Evolutionary conservation across 1,140 invertebrate species (phyloP).

Genomic region (Daktulosphaira vitifoliae): DNA sequence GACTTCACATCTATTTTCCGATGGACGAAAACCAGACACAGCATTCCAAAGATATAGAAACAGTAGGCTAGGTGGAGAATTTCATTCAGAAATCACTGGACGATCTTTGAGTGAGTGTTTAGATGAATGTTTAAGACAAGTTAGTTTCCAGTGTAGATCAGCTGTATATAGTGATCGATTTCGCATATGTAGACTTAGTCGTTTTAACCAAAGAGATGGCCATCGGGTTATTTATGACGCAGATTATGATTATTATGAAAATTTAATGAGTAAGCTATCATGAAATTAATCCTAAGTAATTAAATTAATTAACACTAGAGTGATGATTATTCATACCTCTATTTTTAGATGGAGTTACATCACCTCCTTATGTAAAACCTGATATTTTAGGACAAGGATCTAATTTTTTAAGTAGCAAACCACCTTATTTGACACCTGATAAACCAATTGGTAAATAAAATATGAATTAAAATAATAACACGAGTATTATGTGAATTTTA

Average conservation of each 20-base stretch:
- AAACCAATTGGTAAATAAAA: conserved; percentile 35
- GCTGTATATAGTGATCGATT: conserved; percentile 78
- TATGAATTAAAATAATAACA: not conserved
- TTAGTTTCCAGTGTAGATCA: conserved; percentile 77
- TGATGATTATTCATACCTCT: no score
- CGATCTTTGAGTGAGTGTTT: conserved; percentile 76
- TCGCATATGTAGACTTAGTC: conserved; percentile 70
- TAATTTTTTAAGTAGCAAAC: conserved; percentile 45
- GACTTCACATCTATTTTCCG: conserved; percentile 68
- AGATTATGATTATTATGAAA: conserved; percentile 82
- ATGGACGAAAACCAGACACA: conserved; percentile 69
- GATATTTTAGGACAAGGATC: conserved; percentile 50
- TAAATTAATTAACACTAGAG: no score
- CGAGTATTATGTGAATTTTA: not conserved
- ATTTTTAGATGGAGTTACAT: conserved; percentile 7
- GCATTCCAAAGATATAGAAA: conserved; percentile 81
- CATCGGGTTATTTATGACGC: conserved; percentile 79
- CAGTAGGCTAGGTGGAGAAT: conserved; percentile 66
- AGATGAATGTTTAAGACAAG: conserved; percentile 77
- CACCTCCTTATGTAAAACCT: conserved; percentile 41
- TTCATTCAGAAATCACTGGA: conserved; percentile 80
- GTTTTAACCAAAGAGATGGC: conserved; percentile 79
- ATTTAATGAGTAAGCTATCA: conserved; percentile 40
- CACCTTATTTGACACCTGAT: conserved; percentile 42
- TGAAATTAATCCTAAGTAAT: no score